These are phyloP conservation scores for Polyommatus iphigenia DNA, from an alignment of 2,888 invertebrate species.

Conservation along the genomic window DNA sequence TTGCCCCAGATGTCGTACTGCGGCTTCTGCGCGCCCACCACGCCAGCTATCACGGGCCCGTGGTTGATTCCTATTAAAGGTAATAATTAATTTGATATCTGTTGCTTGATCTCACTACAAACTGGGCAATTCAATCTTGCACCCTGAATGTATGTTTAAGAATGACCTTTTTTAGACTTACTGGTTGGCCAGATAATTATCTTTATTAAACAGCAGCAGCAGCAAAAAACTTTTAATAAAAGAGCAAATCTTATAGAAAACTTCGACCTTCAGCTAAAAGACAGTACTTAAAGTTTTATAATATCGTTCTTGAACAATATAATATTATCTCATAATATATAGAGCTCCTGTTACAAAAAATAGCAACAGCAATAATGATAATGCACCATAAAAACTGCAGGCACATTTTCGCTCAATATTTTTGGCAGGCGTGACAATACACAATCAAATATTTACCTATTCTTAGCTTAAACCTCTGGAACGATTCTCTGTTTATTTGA, in stretches of 20 bases:
- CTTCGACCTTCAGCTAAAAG: too few species aligned
- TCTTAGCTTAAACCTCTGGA: conserved; percentile 96
- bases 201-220: too few species aligned
- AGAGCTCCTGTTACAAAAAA: background rate
- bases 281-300: too few species aligned
- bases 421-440: background rate
- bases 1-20: conserved; percentile 99
- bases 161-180: too few species aligned
- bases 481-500: conserved; percentile 97
- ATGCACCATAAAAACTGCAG: background rate
- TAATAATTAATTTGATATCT: background rate
- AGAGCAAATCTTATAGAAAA: too few species aligned
- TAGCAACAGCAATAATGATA: background rate
- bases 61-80: conserved; percentile 86
- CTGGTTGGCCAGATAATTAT: too few species aligned
- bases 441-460: conserved; percentile 82
- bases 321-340: background rate
- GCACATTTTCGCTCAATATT: background rate
- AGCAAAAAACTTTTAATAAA: too few species aligned
- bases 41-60: conserved; percentile 97
- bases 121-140: too few species aligned
- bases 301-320: too few species aligned
- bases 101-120: too few species aligned
- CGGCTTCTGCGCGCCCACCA: conserved; percentile 98
- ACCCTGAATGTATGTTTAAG: too few species aligned